Base-by-base conservation (phyloP, 1,140 invertebrate species). In the Leptopilina clavipes region DNA sequence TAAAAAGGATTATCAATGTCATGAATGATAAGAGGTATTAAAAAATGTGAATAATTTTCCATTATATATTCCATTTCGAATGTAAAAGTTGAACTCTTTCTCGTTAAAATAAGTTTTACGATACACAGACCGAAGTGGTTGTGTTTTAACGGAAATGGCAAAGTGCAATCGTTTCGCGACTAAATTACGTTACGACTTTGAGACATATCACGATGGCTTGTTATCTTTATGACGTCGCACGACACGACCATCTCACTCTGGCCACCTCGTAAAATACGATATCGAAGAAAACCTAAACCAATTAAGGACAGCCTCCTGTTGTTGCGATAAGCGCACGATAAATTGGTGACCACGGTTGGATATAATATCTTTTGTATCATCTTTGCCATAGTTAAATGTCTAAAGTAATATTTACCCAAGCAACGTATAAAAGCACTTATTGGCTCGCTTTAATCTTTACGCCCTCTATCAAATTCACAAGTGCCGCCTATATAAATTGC, bases 271-370 rank as follows among this genome's bases (percentile, higher is more conserved):
- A 80, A 78, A 80, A 80, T 59, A 48, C 59, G 73, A 76, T 77
- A 79, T 72, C 56, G 71, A 72, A 65, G 80, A 81, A 79, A 81
- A 81, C 75, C 78, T 75, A 70, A 79, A 75, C 80, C 82, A 84
- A 84, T 84, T 84, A 84, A 80, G 80, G 54, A 56, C 56, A 65
- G 59, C n/a, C 22, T 37, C 59, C 22, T 65, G 25, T 25, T 11
- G 59, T 22, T 65, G 22, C 22, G 59, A 65, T 65, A 65, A 65
- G 59, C 25, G 25, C 22, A 65, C 22, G 59, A 65, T 65, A 65
- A 65, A 65, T 65, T 65, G 22, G 59, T 65, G 10, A 65, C 59
- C 22, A 40, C 0, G 22, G 22, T 2, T 65, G 22, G 22, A 65
- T 65, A 65, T 65, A 31, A 65, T 37, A 77, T 82, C 78, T 77